A percentile compares a stretch with the other conserved stretches of the same genome.
phyloP scores from a whole-genome alignment of 1,140 invertebrate genomes.

The Pinna nobilis region DNA sequence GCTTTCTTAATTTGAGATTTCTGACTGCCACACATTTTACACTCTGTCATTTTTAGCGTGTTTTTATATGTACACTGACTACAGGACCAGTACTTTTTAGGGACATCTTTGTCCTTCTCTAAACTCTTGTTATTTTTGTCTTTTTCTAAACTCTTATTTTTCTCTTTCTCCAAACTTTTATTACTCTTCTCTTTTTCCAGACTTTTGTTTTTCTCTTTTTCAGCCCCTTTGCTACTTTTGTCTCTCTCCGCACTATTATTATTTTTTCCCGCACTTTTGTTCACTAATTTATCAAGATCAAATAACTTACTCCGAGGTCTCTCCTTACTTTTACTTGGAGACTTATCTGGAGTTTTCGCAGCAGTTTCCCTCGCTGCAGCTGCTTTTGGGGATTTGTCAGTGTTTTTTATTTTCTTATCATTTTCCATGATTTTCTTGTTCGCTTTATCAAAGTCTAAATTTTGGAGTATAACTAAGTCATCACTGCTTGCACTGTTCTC shows the following conservation, averaged over 20 bases:
- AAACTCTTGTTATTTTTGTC: conserved; percentile 31
- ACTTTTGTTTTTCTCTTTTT: conserved; percentile 20
- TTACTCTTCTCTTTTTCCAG: conserved; percentile 31
- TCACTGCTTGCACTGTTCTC: too few relatives aligned
- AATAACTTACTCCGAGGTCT: too few relatives aligned
- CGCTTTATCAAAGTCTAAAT: too few relatives aligned
- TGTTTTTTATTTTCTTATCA: too few relatives aligned
- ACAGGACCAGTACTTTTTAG: conserved; percentile 82
- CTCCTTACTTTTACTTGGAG: neutral
- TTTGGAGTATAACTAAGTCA: too few relatives aligned
- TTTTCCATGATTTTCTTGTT: too few relatives aligned
- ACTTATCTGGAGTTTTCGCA: neutral
- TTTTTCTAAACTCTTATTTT: conserved; percentile 23
- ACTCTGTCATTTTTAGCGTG: conserved; percentile 31
- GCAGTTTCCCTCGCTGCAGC: neutral
- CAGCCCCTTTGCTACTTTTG: conserved; percentile 34
- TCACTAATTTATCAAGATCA: conserved; percentile 4
- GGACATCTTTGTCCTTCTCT: conserved; percentile 30
- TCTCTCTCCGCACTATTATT: conserved; percentile 26
- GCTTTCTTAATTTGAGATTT: conserved; percentile 1
- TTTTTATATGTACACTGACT: conserved; percentile 77
- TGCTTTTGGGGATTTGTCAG: neutral
- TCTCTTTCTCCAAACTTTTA: conserved; percentile 20
- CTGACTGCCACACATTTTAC: conserved; percentile 51
- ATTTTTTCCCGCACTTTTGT: conserved; percentile 29